phyloP scores from a whole-genome alignment of 1,140 invertebrate genomes.

The Ceratosolen solmsi region DNA sequence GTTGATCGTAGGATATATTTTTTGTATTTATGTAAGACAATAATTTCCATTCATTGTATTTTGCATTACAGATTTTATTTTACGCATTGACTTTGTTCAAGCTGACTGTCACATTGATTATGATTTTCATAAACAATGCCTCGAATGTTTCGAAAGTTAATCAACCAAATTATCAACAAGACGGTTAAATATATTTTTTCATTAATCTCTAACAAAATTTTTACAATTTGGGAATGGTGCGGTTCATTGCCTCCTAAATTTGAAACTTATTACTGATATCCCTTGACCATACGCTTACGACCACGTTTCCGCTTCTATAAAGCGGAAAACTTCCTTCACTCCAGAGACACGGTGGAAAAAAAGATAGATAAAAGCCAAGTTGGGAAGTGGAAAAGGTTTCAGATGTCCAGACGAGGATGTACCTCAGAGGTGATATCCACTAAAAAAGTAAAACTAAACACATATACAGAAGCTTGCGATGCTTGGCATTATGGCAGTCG shows the following conservation, averaged over 20 bases:
- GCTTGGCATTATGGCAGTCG: constrained; percentile 5
- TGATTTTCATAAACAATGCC: too few relatives aligned
- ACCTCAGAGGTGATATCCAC: not conserved
- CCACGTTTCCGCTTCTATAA: not conserved
- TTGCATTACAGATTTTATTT: too few relatives aligned
- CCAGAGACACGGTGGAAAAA: not conserved
- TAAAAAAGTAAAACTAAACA: constrained; percentile 19
- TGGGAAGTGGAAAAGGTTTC: not conserved
- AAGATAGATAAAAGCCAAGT: not conserved
- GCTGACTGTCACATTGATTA: too few relatives aligned
- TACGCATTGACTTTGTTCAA: too few relatives aligned
- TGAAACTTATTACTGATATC: not conserved
- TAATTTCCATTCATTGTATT: too few relatives aligned
- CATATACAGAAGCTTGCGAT: not conserved
- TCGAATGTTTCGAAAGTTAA: too few relatives aligned
- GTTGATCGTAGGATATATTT: too few relatives aligned
- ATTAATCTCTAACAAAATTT: too few relatives aligned
- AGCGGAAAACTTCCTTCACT: not conserved
- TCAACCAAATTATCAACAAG: too few relatives aligned
- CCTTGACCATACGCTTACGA: not conserved
- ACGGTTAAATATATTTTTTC: too few relatives aligned
- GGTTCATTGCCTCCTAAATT: not conserved
- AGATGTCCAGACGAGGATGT: not conserved
- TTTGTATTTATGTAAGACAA: too few relatives aligned
- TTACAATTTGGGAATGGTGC: too few relatives aligned